Evolutionary conservation across 2,113 vertebrate genomes (phyloP), one percentile per base, ranked within the genome.

Genomic region (Isichthys henryi): DNA sequence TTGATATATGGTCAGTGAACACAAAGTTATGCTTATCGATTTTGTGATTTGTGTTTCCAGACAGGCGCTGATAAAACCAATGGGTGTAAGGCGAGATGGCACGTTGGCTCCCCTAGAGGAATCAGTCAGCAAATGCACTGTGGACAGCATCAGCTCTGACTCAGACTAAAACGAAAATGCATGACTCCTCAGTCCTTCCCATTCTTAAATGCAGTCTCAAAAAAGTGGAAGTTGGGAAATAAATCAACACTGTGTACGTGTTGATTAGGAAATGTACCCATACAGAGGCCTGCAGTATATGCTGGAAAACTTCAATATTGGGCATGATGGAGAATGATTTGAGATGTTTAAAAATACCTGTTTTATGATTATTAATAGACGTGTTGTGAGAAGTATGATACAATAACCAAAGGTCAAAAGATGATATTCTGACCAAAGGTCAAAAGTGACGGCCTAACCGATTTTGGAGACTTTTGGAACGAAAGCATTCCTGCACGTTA

Each of bases 1-100:
- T 80, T 80, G 31, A 77, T 39, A 74, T 23, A 31, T 70, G 23
- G 17, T 82, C 15, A 6, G 19, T 58, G 53, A 23, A 43, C 74
- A 74, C 27, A 83, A 46, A 52, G 43, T 58, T 5, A 58, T 70
- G 23, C 35, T 23, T 31, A 85, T 52, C 49, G 89, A 19, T 88
- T 88, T 21, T 48, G 15, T 85, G 91, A 43, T 93, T 91, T 94
- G 93, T 91, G 94, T 94, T 92, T 91, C 45, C 96, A 99, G 98
- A 92, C 97, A 99, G 94, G 96, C 97, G 91, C 92, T 99, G 92
- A 99, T 99, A 93, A 97, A 97, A 88, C 98, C 98, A 43, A 98
- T 99, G 98, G 97, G 97, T 85, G 97, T 99, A 90, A 96, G 95
- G 92, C 96, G 96, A 5, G 98, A 99, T 8, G 98, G 98, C 90